phyloP scores from a whole-genome alignment of 92 coral and sea anemone species.

The Montipora capitata region DNA sequence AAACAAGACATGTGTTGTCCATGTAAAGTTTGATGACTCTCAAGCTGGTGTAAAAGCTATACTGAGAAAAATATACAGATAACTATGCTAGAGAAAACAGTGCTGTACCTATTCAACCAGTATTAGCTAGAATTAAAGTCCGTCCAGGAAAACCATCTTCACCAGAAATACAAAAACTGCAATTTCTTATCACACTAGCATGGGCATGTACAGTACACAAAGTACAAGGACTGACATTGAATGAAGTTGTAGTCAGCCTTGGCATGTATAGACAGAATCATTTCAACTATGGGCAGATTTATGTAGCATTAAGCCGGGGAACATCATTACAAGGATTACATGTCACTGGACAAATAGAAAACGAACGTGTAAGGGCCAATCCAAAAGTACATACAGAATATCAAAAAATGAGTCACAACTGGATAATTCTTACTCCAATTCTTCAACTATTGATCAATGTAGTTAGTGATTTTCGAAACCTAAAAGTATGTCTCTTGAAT shows the following conservation, averaged over 20 bases:
- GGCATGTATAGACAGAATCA: constrained; percentile 35
- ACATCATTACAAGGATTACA: constrained; percentile 58
- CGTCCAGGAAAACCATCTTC: constrained; percentile 49
- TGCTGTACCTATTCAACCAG: constrained; percentile 83
- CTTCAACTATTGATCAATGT: too few species aligned
- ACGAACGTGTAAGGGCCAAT: constrained; percentile 48
- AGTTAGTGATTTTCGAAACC: not conserved
- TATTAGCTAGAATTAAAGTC: constrained; percentile 69
- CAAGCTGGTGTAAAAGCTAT: constrained; percentile 69
- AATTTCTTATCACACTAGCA: constrained; percentile 80
- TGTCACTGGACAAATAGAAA: constrained; percentile 46
- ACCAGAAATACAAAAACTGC: constrained; percentile 76
- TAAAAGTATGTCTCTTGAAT: constrained; percentile 43
- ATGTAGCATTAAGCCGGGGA: constrained; percentile 52
- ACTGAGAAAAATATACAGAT: constrained; percentile 38
- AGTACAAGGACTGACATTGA: constrained; percentile 70
- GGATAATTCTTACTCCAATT: not conserved
- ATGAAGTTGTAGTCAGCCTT: constrained; percentile 48
- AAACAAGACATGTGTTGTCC: constrained; percentile 56
- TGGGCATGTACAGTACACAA: too few species aligned
- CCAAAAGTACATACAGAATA: constrained; percentile 59
- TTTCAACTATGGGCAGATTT: too few species aligned
- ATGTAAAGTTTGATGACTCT: constrained; percentile 81
- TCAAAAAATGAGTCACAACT: constrained; percentile 54
- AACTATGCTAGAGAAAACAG: constrained; percentile 63